These are phyloP conservation scores for Balaeniceps rex DNA, from an alignment of 2,113 vertebrate genomes.

Conservation along the genomic window DNA sequence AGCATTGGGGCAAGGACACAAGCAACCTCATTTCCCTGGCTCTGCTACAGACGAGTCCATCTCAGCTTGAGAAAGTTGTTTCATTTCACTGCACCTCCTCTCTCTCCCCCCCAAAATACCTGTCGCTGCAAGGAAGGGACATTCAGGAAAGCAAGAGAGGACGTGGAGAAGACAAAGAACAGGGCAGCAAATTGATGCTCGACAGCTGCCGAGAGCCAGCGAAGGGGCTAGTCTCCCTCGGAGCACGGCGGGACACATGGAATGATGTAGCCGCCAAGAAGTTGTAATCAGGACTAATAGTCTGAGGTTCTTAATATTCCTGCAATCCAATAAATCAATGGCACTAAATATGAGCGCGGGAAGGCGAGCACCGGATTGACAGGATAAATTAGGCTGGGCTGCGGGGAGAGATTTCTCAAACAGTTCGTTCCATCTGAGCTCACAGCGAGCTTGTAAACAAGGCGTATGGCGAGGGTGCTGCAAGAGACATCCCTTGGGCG, in stretches of 20 bases:
- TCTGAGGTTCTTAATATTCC: slow-evolving; percentile 51
- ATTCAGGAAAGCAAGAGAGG: not conserved
- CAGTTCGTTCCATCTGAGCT: slow-evolving; percentile 1
- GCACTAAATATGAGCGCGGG: not conserved
- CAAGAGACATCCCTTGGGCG: not conserved
- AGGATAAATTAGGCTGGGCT: slow-evolving; percentile 9
- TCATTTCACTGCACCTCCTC: not conserved
- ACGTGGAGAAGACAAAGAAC: not conserved
- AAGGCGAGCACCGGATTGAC: slow-evolving; percentile 1
- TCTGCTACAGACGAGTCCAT: not conserved
- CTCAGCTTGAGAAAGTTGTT: not conserved
- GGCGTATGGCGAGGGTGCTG: not conserved
- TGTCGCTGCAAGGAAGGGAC: not conserved
- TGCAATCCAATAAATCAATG: slow-evolving; percentile 38
- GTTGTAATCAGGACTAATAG: slow-evolving; percentile 47
- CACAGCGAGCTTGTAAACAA: not conserved
- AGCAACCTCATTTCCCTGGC: not conserved
- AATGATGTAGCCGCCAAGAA: slow-evolving; percentile 3
- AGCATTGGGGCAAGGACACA: not conserved
- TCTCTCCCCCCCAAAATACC: not conserved
- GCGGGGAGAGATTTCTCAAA: slow-evolving; percentile 1
- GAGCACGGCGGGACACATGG: not conserved
- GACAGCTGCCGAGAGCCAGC: not conserved
- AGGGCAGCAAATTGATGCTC: not conserved
- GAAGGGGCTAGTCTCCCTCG: not conserved